A percentile compares a stretch with the other conserved stretches of the same genome.
Conservation (phyloP, 2,113 vertebrate species). For the Orthonyx spaldingii region DNA sequence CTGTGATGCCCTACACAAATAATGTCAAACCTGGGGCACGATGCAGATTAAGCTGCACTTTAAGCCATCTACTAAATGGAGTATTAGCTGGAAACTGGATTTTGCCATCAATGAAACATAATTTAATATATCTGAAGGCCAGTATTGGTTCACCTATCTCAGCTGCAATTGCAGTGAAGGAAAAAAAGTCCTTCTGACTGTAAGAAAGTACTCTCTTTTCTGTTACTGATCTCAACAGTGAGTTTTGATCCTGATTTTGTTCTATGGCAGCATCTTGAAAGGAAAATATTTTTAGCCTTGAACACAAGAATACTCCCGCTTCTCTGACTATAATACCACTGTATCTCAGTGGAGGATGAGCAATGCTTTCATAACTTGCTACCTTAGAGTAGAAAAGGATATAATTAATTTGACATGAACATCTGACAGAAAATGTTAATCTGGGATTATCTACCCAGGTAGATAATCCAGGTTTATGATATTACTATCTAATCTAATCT, state of each 20-base stretch:
- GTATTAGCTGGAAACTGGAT: conserved; percentile 45
- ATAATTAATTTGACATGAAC: not conserved
- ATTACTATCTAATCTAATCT: not conserved
- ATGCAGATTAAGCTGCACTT: conserved; percentile 65
- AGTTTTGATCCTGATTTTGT: not conserved
- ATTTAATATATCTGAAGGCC: conserved; percentile 43
- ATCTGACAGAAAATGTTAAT: not conserved
- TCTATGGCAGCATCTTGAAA: not conserved
- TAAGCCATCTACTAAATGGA: conserved; percentile 52
- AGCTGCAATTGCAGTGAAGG: not conserved
- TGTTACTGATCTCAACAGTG: not conserved
- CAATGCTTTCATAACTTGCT: not conserved
- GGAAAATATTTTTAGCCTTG: conserved; percentile 8
- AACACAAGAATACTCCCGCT: not conserved
- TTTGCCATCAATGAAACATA: conserved; percentile 37
- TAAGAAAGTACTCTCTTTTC: not conserved
- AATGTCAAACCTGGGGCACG: conserved; percentile 44
- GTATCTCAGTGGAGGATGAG: not conserved
- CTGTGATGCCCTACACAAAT: conserved; percentile 46
- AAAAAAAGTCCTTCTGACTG: not conserved
- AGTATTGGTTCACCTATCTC: conserved; percentile 8
- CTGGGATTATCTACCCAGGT: not conserved
- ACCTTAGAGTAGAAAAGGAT: not conserved
- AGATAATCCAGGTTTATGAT: not conserved
- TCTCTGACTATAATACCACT: not conserved